Base-by-base conservation (phyloP, 2,113 vertebrate genomes). In the Alligator mississippiensis region DNA sequence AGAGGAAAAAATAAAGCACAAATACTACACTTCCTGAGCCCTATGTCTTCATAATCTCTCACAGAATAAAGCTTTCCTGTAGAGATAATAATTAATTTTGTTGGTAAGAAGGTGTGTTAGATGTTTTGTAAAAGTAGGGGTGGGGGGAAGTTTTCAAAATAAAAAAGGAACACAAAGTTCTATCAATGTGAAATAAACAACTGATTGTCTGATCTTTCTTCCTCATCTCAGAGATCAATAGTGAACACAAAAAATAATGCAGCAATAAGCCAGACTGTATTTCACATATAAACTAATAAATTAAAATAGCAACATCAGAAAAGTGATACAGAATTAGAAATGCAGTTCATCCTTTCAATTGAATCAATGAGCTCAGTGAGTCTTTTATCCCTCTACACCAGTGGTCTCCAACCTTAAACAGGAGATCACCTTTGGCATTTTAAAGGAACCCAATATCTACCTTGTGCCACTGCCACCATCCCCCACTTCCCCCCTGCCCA, bases 311-410 rank as follows among this genome's bases (percentile, higher is more conserved):
- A 25, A 30, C 19, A 58, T 16, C 2, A 74, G 18, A 75, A 59
- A 78, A 88, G 3, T 6, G 70, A 88, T 75, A 0, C 0, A n/a
- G 12, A 18, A 89, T 22, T 22, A 57, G 19, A 54, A 7, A 54
- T 0, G 0, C 9, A 9, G 16, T 54, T 34, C 27, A 14, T 16
- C 4, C 19, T 59, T 30, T 16, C 25, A 22, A 79, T 54, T 7
- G 55, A 3, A 18, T 59, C 1, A 34, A 19, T 54, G 18, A 78
- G 58, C n/a, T 58, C 28, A 21, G 28, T 28, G n/a, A 70, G 34
- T 30, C 16, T 4, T 34, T 30, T 70, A 34, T 70, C 10, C 11
- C n/a, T 30, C 17, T 68, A 30, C 30, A 38, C 38, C 38, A 38
- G 38, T 38, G 38, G 38, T 38, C 38, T 38, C 38, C 38, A 38